phyloP scores from a whole-genome alignment of 2,797 vertebrate species.

The Geotrypetes seraphini region DNA sequence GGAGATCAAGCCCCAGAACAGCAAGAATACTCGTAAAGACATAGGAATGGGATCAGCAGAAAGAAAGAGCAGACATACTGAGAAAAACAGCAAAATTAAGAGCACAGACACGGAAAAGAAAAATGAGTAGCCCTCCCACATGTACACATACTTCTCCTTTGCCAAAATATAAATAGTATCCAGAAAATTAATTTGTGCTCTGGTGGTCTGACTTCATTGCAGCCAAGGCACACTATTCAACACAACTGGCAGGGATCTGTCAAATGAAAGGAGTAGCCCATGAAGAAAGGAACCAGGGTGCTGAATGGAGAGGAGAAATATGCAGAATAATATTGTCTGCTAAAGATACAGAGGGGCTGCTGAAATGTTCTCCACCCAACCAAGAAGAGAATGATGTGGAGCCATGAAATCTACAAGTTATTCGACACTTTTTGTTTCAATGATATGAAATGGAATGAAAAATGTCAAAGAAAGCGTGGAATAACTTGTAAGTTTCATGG shows the following conservation, averaged over 20 bases:
- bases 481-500: too few relatives aligned
- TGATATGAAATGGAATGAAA: too few relatives aligned
- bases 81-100: constrained; percentile 5
- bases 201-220: constrained; percentile 53
- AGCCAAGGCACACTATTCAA: constrained; percentile 30
- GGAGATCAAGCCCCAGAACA: too few relatives aligned
- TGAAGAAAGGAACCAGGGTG: background rate
- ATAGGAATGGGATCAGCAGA: constrained; percentile 23
- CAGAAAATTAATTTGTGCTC: constrained; percentile 49
- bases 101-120: too few relatives aligned
- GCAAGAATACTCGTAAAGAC: constrained; percentile 20
- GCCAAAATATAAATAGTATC: constrained; percentile 54
- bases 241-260: constrained; percentile 28
- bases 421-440: too few relatives aligned
- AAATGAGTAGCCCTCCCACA: constrained; percentile 37
- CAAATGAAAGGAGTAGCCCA: constrained; percentile 5
- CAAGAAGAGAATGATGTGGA: too few relatives aligned
- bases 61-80: too few relatives aligned
- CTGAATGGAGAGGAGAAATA: background rate
- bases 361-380: too few relatives aligned
- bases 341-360: too few relatives aligned
- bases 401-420: too few relatives aligned
- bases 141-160: constrained; percentile 43
- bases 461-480: too few relatives aligned
- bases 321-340: too few relatives aligned